Conservation (phyloP, 2,797 vertebrate genomes). For the Sebastes dallii region DNA sequence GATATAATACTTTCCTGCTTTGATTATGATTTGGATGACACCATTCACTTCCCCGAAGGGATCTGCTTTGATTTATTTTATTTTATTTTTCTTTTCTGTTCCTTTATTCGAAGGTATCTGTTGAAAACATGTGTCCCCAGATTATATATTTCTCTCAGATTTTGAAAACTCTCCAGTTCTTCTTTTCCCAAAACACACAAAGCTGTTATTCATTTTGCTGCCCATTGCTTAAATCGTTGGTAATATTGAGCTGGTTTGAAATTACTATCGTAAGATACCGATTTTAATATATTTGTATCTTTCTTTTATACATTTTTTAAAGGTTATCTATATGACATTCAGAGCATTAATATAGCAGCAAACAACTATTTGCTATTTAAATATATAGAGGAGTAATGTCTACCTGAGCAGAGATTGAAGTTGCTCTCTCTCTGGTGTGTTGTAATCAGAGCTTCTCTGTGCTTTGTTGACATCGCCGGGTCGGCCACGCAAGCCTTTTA, state of each 20-base stretch:
- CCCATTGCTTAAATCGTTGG: background rate
- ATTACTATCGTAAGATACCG: background rate
- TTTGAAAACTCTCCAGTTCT: background rate
- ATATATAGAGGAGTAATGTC: background rate
- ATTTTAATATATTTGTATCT: background rate
- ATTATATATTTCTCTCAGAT: background rate
- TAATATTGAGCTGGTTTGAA: background rate
- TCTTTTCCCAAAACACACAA: background rate
- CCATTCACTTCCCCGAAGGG: background rate
- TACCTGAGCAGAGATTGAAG: too few species aligned
- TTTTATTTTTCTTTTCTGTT: background rate
- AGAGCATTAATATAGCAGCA: background rate
- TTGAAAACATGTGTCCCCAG: background rate
- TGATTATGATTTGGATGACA: background rate
- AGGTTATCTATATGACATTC: background rate
- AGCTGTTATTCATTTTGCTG: background rate
- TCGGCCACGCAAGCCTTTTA: fast-evolving
- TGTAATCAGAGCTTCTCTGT: background rate
- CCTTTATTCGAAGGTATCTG: background rate
- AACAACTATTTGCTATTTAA: too few species aligned
- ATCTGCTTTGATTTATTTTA: background rate
- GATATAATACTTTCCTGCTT: background rate
- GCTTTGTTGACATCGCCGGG: background rate
- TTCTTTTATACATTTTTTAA: background rate
- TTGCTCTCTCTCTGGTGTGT: background rate